A percentile compares a stretch with the other conserved stretches of the same genome.
Evolutionary conservation across 2,888 invertebrate species (phyloP).

Genomic region (Venustoraphidia nigricollis): DNA sequence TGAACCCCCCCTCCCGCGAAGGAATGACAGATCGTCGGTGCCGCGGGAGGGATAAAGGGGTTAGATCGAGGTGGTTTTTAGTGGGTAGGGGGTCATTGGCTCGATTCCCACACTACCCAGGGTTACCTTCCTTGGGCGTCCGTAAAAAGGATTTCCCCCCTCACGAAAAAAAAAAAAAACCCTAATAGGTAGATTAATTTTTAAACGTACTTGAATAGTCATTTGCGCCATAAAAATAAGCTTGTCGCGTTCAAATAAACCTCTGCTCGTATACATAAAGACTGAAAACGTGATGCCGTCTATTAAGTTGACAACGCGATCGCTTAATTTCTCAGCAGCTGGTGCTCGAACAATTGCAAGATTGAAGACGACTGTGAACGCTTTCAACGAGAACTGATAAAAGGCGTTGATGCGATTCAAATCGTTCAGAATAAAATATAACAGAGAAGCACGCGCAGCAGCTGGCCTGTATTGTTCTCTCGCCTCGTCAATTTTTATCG

Average conservation of each 20-base stretch:
- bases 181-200: too few relatives aligned
- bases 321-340: slow-evolving; percentile 49
- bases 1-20: too few relatives aligned
- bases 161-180: too few relatives aligned
- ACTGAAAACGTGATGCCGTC: slow-evolving; percentile 80
- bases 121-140: too few relatives aligned
- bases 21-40: too few relatives aligned
- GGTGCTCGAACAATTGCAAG: slow-evolving; percentile 61
- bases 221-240: slow-evolving; percentile 80
- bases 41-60: too few relatives aligned
- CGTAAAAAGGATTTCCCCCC: too few relatives aligned
- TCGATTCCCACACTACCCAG: too few relatives aligned
- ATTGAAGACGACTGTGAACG: slow-evolving; percentile 82
- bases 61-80: too few relatives aligned
- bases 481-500: slow-evolving; percentile 79
- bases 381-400: slow-evolving; percentile 90
- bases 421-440: slow-evolving; percentile 89
- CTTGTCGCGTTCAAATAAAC: slow-evolving; percentile 84
- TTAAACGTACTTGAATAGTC: slow-evolving; percentile 50
- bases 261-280: slow-evolving; percentile 76
- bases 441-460: slow-evolving; percentile 70
- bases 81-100: too few relatives aligned
- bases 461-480: slow-evolving; percentile 79
- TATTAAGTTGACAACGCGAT: slow-evolving; percentile 59
- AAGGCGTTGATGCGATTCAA: slow-evolving; percentile 84